Percentiles rank a stretch among this genome's conserved stretches.
These are phyloP conservation scores for Eurytoma adleriae DNA, from an alignment of 2,888 invertebrate genomes.

Conservation along the genomic window DNA sequence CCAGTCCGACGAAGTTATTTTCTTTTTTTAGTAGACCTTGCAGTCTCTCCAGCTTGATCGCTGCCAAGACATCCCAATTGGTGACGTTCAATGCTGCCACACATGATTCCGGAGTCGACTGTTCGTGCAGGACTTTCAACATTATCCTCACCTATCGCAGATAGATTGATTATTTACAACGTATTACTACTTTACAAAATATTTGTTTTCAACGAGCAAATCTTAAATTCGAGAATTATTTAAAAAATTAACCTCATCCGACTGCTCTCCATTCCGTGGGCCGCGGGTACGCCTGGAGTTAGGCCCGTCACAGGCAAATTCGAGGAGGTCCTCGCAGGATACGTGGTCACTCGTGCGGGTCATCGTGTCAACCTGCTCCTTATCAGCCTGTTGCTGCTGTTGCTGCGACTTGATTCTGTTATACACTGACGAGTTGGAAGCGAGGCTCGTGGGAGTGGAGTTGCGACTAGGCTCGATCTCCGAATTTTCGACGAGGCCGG, in stretches of 20 bases:
- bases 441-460: slow-evolving; percentile 58
- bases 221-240: slow-evolving; percentile 73
- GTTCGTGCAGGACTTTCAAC: slow-evolving; percentile 86
- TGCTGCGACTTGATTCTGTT: slow-evolving; percentile 24
- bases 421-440: slow-evolving; percentile 9
- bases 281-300: slow-evolving; percentile 83
- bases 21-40: slow-evolving; percentile 75
- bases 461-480: slow-evolving; percentile 56
- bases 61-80: slow-evolving; percentile 92
- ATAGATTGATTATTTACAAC: neutral
- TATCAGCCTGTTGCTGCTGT: slow-evolving; percentile 54
- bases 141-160: slow-evolving; percentile 86
- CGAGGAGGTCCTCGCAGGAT: slow-evolving; percentile 92
- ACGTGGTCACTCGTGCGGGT: slow-evolving; percentile 84
- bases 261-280: slow-evolving; percentile 85
- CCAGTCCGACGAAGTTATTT: slow-evolving; percentile 71
- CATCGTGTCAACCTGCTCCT: slow-evolving; percentile 55
- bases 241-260: slow-evolving; percentile 85
- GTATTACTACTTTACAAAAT: no score
- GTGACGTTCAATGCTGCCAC: slow-evolving; percentile 88
- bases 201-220: no score
- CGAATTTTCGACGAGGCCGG: slow-evolving; percentile 4
- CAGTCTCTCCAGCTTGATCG: slow-evolving; percentile 88
- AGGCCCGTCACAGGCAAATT: slow-evolving; percentile 91
- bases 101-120: slow-evolving; percentile 83